Conservation (phyloP, 2,888 invertebrate genomes). For the Adelognathus sp. region DNA sequence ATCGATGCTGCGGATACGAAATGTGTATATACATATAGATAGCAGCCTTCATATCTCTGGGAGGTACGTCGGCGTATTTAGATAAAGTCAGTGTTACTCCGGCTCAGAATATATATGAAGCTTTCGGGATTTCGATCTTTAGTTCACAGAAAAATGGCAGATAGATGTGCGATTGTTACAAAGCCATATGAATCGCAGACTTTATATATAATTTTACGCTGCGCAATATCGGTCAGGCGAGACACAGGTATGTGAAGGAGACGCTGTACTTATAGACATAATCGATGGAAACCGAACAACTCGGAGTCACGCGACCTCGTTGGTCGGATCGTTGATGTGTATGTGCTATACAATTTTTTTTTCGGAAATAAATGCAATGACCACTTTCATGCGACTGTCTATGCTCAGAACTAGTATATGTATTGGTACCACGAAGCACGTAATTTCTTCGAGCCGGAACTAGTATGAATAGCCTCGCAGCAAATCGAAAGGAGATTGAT, state of each 20-base stretch:
- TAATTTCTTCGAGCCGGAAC: not conserved
- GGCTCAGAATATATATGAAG: slow-evolving; percentile 16
- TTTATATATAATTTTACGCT: slow-evolving; percentile 13
- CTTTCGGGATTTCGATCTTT: slow-evolving; percentile 24
- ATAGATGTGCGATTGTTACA: not conserved
- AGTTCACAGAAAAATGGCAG: slow-evolving; percentile 1
- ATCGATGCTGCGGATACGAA: not conserved
- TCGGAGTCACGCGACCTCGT: slow-evolving; percentile 42
- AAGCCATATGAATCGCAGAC: not conserved
- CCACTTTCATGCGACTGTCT: too few relatives aligned
- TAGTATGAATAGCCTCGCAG: not conserved
- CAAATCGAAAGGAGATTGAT: not conserved
- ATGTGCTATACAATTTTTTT: too few relatives aligned
- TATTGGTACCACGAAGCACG: not conserved
- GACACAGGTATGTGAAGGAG: slow-evolving; percentile 26
- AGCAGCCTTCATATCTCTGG: not conserved
- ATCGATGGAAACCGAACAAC: slow-evolving; percentile 42
- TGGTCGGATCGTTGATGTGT: slow-evolving; percentile 26
- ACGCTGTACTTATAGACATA: slow-evolving; percentile 42
- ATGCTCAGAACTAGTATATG: too few relatives aligned
- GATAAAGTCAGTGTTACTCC: not conserved
- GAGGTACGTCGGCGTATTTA: not conserved
- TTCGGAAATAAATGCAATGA: too few relatives aligned
- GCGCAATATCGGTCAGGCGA: slow-evolving; percentile 34
- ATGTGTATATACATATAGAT: not conserved